Conservation (phyloP, 2,113 vertebrate species). For the Vulpes lagopus region DNA sequence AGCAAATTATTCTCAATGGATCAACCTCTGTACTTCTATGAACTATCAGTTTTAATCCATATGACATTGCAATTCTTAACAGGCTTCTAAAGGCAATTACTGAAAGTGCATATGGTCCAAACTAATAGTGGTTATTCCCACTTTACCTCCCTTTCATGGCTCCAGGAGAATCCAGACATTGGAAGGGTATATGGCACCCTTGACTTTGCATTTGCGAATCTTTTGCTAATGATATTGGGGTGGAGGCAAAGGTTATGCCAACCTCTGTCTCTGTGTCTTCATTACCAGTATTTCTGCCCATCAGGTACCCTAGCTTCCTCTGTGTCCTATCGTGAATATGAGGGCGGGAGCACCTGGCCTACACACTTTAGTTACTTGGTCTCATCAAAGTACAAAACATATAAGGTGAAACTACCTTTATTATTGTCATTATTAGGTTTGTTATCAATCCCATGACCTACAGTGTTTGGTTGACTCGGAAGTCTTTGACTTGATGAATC, state of each 20-base stretch:
- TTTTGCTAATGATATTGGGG: background rate
- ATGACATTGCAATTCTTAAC: background rate
- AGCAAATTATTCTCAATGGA: background rate
- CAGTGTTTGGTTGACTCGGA: background rate
- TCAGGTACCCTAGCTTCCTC: background rate
- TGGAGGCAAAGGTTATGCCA: background rate
- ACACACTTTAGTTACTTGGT: background rate
- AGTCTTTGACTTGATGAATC: conserved; percentile 21
- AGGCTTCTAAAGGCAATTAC: background rate
- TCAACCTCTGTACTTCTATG: background rate
- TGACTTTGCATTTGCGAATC: background rate
- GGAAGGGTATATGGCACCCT: background rate
- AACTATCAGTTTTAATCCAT: background rate
- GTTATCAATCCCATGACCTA: background rate
- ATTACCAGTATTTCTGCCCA: background rate
- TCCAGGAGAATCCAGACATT: background rate
- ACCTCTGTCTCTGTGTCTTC: background rate
- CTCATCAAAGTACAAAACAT: background rate
- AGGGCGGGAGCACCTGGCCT: background rate
- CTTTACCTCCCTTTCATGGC: background rate
- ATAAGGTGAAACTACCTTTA: background rate
- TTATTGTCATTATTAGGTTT: background rate
- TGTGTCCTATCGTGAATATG: background rate
- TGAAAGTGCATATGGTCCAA: background rate
- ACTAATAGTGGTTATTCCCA: background rate